phyloP scores from a whole-genome alignment of 2,888 invertebrate species.

The Sipha maydis region DNA sequence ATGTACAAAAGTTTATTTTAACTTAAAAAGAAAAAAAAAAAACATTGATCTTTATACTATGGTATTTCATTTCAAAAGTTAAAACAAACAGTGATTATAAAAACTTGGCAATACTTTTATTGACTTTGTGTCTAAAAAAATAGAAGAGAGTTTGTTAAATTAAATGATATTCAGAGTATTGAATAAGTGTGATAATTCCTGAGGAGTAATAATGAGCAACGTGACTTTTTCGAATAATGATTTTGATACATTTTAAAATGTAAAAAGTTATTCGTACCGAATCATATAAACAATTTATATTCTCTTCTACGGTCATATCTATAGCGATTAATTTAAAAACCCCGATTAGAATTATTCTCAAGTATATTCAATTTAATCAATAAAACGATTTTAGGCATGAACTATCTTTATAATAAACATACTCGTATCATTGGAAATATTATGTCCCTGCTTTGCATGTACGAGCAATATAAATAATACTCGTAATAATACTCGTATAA shows the following conservation, averaged over 20 bases:
- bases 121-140: constrained; percentile 22
- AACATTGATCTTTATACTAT: background rate
- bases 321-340: no score
- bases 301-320: no score
- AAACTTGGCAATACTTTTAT: constrained; percentile 38
- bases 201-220: background rate
- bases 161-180: constrained; percentile 36
- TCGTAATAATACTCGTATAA: no score
- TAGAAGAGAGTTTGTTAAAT: constrained; percentile 34
- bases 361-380: no score
- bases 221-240: background rate
- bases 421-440: no score
- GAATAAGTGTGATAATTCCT: background rate
- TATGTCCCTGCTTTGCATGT: no score
- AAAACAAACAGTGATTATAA: constrained; percentile 45
- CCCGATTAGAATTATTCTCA: no score
- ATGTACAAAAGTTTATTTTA: constrained; percentile 10
- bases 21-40: background rate
- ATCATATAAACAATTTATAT: background rate
- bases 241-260: background rate
- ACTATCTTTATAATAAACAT: no score
- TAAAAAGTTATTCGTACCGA: background rate
- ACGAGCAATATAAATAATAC: no score
- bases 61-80: constrained; percentile 39
- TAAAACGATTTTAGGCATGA: no score